Evolutionary conservation across 2,888 invertebrate species (phyloP).

Genomic region (Andrena praecox): DNA sequence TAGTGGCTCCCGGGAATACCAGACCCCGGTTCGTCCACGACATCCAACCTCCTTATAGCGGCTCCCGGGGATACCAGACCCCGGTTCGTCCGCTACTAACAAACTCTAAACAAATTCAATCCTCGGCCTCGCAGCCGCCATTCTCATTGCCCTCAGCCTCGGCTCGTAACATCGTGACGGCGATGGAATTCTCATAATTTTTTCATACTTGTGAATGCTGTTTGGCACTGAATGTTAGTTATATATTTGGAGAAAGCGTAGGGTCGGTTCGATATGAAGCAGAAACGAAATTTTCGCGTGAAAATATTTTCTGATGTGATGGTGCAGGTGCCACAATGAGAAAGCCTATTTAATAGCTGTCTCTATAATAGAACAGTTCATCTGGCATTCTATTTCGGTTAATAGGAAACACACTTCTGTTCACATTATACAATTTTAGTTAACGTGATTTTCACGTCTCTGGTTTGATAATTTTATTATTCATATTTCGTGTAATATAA

Average conservation of each 20-base stretch:
- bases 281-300: not conserved
- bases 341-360: conserved; percentile 2
- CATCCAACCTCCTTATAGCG: too few species aligned
- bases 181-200: not conserved
- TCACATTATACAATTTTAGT: not conserved
- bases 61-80: too few species aligned
- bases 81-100: too few species aligned
- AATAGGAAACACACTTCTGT: not conserved
- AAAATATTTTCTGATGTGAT: not conserved
- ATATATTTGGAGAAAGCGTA: not conserved
- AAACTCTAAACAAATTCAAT: too few species aligned
- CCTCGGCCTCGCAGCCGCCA: too few species aligned
- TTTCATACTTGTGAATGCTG: not conserved
- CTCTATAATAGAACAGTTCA: conserved; percentile 8
- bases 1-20: too few species aligned
- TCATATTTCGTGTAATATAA: not conserved
- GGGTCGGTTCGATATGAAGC: not conserved
- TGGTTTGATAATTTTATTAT: not conserved
- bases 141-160: too few species aligned
- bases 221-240: not conserved
- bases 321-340: not conserved
- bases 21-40: too few species aligned
- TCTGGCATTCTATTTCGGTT: conserved; percentile 10
- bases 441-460: not conserved
- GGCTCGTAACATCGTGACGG: too few species aligned